Conservation (phyloP, 2,113 vertebrate genomes). For the Lethenteron reissneri region DNA sequence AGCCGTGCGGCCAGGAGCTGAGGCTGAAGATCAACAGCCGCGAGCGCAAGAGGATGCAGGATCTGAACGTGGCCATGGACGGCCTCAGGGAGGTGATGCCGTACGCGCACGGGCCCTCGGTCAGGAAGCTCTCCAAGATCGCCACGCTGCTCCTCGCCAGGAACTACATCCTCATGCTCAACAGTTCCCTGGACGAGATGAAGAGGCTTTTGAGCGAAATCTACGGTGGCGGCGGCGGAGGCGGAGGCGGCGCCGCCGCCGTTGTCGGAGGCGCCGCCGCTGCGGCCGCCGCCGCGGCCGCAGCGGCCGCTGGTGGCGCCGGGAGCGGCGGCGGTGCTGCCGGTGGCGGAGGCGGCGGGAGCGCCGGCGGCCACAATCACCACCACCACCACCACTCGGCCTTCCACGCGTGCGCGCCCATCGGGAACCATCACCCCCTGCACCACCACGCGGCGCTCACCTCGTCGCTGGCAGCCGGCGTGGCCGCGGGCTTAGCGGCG, state of each 20-base stretch:
- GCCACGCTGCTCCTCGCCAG: slow-evolving; percentile 39
- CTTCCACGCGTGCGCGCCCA: too few relatives aligned
- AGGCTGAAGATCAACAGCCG: slow-evolving; percentile 46
- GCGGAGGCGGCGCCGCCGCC: neutral
- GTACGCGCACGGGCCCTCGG: slow-evolving; percentile 41
- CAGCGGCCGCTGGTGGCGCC: neutral
- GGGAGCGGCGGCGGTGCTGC: too few relatives aligned
- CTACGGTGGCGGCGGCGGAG: slow-evolving; percentile 28
- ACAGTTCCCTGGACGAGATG: slow-evolving; percentile 44
- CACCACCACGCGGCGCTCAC: too few relatives aligned
- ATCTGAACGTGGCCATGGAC: slow-evolving; percentile 47
- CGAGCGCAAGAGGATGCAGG: slow-evolving; percentile 46
- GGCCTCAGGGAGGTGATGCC: slow-evolving; percentile 47
- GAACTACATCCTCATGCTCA: slow-evolving; percentile 49
- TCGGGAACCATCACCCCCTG: too few relatives aligned
- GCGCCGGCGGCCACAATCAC: too few relatives aligned
- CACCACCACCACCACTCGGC: too few relatives aligned
- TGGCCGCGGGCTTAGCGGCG: too few relatives aligned
- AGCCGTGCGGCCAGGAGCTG: slow-evolving; percentile 29
- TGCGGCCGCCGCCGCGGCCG: neutral
- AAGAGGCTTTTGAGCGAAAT: slow-evolving; percentile 38
- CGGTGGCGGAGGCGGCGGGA: too few relatives aligned
- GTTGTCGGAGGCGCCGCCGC: neutral
- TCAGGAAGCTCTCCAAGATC: slow-evolving; percentile 49
- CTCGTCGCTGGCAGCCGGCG: too few relatives aligned